phyloP scores from a whole-genome alignment of 2,797 vertebrate species.

The Podarcis lilfordi region DNA sequence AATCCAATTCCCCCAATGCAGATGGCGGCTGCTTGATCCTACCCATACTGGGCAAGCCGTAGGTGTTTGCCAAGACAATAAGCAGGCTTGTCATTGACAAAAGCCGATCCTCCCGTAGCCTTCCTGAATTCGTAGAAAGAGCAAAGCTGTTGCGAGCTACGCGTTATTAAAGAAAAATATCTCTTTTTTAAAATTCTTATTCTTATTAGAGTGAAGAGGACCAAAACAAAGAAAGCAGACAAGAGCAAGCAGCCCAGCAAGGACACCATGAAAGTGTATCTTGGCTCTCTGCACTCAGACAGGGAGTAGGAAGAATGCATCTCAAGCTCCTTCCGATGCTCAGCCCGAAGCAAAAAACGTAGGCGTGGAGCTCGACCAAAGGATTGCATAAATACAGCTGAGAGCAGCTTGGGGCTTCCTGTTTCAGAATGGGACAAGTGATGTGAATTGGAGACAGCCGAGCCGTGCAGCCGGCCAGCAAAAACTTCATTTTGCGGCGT shows the following conservation, averaged over 20 bases:
- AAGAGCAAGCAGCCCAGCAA: constrained; percentile 58
- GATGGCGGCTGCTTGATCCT: constrained; percentile 52
- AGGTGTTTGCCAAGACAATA: constrained; percentile 53
- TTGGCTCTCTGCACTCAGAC: constrained; percentile 51
- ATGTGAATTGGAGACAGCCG: constrained; percentile 71
- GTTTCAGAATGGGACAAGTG: constrained; percentile 71
- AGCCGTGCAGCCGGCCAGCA: constrained; percentile 74
- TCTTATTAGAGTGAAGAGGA: constrained; percentile 74
- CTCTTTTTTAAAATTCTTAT: background rate
- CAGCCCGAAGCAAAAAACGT: constrained; percentile 39
- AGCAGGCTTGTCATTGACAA: constrained; percentile 10
- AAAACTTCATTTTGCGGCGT: constrained; percentile 68
- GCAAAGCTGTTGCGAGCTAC: background rate
- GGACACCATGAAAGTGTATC: constrained; percentile 52
- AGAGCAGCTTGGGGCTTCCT: constrained; percentile 73
- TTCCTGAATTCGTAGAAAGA: constrained; percentile 27
- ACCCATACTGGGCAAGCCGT: constrained; percentile 43
- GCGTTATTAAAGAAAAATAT: background rate
- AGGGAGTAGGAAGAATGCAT: constrained; percentile 46
- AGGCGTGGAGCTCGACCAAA: constrained; percentile 57
- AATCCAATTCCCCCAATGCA: constrained; percentile 54
- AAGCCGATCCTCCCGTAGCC: constrained; percentile 7
- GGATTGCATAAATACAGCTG: constrained; percentile 75
- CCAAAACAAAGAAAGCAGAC: constrained; percentile 50
- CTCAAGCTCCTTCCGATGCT: constrained; percentile 35